phyloP scores from a whole-genome alignment of 2,888 invertebrate species.

The Neoascia interrupta region DNA sequence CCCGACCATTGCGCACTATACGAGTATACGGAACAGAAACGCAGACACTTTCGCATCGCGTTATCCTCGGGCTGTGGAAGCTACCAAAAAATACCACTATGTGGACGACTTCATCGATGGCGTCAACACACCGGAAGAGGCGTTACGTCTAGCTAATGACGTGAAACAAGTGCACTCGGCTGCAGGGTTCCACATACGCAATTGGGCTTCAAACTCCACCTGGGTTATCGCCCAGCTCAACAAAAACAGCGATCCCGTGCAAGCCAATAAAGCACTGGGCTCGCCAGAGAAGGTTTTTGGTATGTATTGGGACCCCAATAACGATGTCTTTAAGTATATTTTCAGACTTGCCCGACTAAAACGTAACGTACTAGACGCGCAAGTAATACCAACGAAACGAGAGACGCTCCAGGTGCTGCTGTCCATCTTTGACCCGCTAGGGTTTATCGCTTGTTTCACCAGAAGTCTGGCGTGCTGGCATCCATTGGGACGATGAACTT shows the following conservation, averaged over 20 bases:
- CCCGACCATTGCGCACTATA: constrained; percentile 53
- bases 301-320: constrained; percentile 43
- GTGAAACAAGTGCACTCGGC: no score
- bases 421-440: constrained; percentile 63
- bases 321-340: constrained; percentile 53
- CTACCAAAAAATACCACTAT: constrained; percentile 72
- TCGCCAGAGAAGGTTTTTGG: constrained; percentile 13
- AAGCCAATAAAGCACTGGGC: constrained; percentile 6
- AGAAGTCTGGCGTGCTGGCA: constrained; percentile 65
- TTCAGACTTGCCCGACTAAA: constrained; percentile 52
- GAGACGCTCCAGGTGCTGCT: constrained; percentile 60
- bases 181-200: constrained; percentile 38
- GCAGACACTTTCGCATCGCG: constrained; percentile 18
- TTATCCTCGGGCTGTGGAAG: constrained; percentile 70
- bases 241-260: not conserved
- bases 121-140: constrained; percentile 52
- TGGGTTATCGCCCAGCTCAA: not conserved
- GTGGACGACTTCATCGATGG: constrained; percentile 72
- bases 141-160: no score
- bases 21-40: constrained; percentile 34
- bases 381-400: constrained; percentile 51
- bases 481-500: constrained; percentile 53
- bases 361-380: constrained; percentile 42
- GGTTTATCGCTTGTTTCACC: constrained; percentile 55
- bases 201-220: constrained; percentile 70